phyloP scores from a whole-genome alignment of 2,797 vertebrate genomes.

The Delichon dasypus region DNA sequence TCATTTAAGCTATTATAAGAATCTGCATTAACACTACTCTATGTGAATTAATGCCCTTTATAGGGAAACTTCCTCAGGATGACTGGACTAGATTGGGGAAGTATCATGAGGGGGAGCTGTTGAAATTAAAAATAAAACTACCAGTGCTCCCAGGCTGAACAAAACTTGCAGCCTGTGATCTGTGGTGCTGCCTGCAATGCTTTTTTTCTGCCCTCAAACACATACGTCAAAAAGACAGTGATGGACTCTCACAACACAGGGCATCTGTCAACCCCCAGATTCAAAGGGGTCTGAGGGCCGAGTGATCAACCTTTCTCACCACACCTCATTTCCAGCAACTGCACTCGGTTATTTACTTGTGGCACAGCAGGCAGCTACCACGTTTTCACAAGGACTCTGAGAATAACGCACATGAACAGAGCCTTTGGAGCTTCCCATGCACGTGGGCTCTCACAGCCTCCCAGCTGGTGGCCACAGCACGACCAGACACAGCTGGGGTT shows the following conservation, averaged over 20 bases:
- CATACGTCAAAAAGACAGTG: not conserved
- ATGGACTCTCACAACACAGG: not conserved
- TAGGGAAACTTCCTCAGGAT: not conserved
- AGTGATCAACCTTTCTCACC: not conserved
- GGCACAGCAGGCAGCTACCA: not conserved
- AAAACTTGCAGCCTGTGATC: not conserved
- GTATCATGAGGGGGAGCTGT: not conserved
- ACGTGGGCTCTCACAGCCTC: not conserved
- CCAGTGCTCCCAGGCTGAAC: not conserved
- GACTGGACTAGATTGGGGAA: not conserved
- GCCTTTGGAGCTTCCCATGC: not conserved
- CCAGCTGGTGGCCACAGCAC: not conserved
- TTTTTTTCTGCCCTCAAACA: not conserved
- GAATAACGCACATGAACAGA: not conserved
- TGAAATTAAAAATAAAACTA: conserved; percentile 26
- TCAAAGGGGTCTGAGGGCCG: not conserved
- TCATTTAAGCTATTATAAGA: not conserved
- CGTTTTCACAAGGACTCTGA: not conserved
- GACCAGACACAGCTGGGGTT: not conserved
- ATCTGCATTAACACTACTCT: not conserved
- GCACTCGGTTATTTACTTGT: not conserved
- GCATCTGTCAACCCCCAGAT: not conserved
- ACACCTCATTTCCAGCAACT: not conserved
- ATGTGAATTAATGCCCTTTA: not conserved
- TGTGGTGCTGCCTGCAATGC: not conserved